A percentile compares a stretch with the other conserved stretches of the same genome.
Conservation (phyloP, 2,888 invertebrate species). For the Drosophila suboccidentalis region DNA sequence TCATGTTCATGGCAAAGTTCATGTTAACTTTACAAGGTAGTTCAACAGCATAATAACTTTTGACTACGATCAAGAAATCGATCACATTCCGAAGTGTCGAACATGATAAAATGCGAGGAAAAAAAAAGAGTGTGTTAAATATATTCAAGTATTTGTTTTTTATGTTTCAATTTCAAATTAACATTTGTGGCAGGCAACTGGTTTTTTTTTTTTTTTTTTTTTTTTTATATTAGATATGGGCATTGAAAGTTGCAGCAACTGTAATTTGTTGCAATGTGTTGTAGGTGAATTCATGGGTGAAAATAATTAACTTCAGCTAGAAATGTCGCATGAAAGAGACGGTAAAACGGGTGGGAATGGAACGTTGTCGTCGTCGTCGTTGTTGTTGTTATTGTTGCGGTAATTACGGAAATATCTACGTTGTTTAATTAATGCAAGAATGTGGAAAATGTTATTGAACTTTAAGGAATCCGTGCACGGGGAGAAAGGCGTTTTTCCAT, state of each 20-base stretch:
- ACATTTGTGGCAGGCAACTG: constrained; percentile 14
- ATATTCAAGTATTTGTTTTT: not conserved
- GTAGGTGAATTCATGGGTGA: constrained; percentile 30
- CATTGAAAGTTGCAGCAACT: not conserved
- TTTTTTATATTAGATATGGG: not conserved
- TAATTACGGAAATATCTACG: constrained; percentile 41
- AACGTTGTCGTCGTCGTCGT: constrained; percentile 1
- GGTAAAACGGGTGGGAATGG: not conserved
- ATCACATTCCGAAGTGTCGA: constrained; percentile 9
- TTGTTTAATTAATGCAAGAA: constrained; percentile 56
- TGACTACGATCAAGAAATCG: constrained; percentile 4
- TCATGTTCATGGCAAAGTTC: constrained; percentile 16
- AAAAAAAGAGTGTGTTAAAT: not conserved
- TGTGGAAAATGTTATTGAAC: constrained; percentile 57
- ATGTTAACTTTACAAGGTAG: constrained; percentile 14
- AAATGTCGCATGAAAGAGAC: constrained; percentile 4
- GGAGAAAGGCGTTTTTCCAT: constrained; percentile 21
- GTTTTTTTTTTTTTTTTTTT: constrained; percentile 1
- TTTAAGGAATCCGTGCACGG: constrained; percentile 18
- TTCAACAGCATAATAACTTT: not conserved
- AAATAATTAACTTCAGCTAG: constrained; percentile 34
- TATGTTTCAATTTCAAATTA: constrained; percentile 5
- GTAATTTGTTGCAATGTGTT: constrained; percentile 9
- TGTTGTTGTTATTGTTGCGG: not conserved
- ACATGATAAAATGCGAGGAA: constrained; percentile 10